Conservation (phyloP, 2,797 vertebrate genomes). For the Malacoraja senta region DNA sequence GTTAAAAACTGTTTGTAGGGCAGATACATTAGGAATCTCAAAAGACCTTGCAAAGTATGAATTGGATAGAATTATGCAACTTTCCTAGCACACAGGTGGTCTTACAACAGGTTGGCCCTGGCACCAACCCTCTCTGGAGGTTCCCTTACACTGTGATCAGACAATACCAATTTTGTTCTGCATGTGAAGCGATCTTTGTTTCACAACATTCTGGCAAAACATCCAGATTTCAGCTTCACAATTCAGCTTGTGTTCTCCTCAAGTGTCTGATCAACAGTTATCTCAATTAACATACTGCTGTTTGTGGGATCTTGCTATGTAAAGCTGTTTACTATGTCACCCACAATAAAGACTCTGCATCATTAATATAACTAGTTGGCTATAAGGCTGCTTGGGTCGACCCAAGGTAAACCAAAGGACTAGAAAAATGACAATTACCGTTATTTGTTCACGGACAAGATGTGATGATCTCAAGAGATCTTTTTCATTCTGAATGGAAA, state of each 20-base stretch:
- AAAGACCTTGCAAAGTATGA: neutral
- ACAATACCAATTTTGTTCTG: neutral
- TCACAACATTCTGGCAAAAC: neutral
- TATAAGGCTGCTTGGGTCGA: neutral
- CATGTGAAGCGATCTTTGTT: neutral
- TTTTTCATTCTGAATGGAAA: neutral
- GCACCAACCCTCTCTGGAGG: neutral
- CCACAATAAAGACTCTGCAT: neutral
- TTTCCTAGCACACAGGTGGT: neutral
- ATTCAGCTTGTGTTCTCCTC: neutral
- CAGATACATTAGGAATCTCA: neutral
- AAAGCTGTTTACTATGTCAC: neutral
- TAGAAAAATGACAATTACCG: neutral
- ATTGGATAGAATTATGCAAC: neutral
- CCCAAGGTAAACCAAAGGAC: neutral
- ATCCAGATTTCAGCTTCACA: neutral
- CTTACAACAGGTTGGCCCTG: neutral
- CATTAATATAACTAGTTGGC: neutral
- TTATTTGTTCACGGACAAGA: neutral
- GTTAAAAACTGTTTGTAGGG: neutral
- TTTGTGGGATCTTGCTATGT: neutral
- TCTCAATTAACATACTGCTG: neutral
- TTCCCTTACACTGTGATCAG: neutral
- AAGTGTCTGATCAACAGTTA: neutral
- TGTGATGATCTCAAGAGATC: neutral